phyloP scores from a whole-genome alignment of 2,888 invertebrate genomes.

The Flabesymbios commensalis region DNA sequence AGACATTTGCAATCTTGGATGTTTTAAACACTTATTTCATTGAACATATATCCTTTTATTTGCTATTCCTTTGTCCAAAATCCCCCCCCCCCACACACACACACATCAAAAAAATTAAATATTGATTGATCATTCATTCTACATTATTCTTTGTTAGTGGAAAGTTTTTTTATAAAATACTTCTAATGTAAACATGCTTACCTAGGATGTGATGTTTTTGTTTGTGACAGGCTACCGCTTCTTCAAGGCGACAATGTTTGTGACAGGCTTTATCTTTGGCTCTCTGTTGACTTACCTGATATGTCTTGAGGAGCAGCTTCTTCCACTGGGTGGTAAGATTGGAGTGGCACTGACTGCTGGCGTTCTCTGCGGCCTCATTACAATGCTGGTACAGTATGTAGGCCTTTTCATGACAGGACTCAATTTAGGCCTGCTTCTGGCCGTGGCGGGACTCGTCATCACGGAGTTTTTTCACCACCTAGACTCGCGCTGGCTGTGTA shows the following conservation, averaged over 20 bases:
- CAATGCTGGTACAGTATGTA: conserved; percentile 80
- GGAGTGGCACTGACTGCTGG: conserved; percentile 77
- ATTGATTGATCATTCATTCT: too few species aligned
- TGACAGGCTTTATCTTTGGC: conserved; percentile 84
- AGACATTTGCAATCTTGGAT: too few species aligned
- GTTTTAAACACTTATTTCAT: too few species aligned
- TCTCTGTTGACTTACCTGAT: conserved; percentile 80
- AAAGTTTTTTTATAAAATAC: too few species aligned
- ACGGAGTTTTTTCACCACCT: conserved; percentile 68
- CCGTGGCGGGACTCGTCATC: conserved; percentile 50
- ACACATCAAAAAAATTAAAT: too few species aligned
- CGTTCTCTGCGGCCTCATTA: conserved; percentile 76
- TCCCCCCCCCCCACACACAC: too few species aligned
- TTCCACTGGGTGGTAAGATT: conserved; percentile 71
- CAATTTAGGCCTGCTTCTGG: conserved; percentile 71
- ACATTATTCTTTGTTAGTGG: too few species aligned
- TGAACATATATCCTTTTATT: too few species aligned
- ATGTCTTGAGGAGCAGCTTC: conserved; percentile 78
- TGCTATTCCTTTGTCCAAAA: too few species aligned
- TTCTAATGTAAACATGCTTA: too few species aligned
- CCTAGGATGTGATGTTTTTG: too few species aligned
- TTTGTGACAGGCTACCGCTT: conserved; percentile 82
- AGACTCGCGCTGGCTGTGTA: conserved; percentile 73
- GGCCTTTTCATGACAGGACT: conserved; percentile 81
- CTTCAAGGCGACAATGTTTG: conserved; percentile 84